A percentile compares a stretch with the other conserved stretches of the same genome.
Conservation (phyloP, 2,888 invertebrate species). For the Diarsia mendica region DNA sequence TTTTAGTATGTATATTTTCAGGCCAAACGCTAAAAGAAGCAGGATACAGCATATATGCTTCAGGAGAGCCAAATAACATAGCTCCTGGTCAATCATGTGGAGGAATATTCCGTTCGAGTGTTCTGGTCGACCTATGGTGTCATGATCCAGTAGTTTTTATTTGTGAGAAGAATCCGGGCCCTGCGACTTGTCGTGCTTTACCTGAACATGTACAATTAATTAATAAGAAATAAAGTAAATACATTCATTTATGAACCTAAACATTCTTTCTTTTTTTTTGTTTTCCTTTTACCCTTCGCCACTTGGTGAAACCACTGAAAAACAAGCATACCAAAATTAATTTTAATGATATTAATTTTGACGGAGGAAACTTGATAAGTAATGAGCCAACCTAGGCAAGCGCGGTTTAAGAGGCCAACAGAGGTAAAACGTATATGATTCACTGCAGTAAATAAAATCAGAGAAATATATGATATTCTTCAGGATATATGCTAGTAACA, state of each 20-base stretch:
- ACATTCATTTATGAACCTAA: too few species aligned
- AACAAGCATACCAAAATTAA: neutral
- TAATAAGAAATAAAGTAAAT: neutral
- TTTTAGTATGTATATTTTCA: conserved; percentile 38
- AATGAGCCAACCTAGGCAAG: too few species aligned
- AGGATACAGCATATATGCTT: conserved; percentile 71
- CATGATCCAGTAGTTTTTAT: conserved; percentile 25
- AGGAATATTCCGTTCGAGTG: conserved; percentile 64
- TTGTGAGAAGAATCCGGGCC: conserved; percentile 53
- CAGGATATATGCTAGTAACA: too few species aligned
- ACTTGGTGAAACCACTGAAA: neutral
- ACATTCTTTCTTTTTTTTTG: too few species aligned
- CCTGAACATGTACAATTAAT: neutral
- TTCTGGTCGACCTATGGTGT: conserved; percentile 72
- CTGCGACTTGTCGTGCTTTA: conserved; percentile 8
- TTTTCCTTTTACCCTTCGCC: neutral
- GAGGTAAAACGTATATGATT: too few species aligned
- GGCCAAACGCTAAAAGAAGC: conserved; percentile 72
- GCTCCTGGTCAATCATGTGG: conserved; percentile 71
- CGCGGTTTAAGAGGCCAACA: too few species aligned
- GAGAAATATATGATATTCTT: too few species aligned
- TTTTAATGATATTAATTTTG: too few species aligned
- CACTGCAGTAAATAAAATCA: too few species aligned
- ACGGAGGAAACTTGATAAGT: too few species aligned
- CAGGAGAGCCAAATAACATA: conserved; percentile 71